phyloP scores from a whole-genome alignment of 1,140 invertebrate genomes.

The Aplysia californica region DNA sequence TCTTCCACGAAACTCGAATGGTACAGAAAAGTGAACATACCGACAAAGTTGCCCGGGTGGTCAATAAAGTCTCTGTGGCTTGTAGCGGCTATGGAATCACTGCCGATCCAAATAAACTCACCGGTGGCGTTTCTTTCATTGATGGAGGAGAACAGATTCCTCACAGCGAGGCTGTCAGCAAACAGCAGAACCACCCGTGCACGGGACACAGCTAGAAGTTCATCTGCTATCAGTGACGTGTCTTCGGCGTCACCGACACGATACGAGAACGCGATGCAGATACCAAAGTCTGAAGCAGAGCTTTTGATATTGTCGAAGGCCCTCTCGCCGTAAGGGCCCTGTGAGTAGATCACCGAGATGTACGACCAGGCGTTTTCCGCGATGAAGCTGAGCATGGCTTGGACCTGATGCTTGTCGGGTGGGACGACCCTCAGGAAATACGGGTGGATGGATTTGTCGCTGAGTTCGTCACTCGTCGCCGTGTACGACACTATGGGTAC shows the following conservation, averaged over 20 bases:
- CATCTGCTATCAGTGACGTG: background rate
- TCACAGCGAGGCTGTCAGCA: background rate
- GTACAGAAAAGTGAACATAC: background rate
- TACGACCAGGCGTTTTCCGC: conserved; percentile 76
- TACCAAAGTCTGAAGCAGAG: conserved; percentile 74
- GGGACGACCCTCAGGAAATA: conserved; percentile 46
- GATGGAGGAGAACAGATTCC: background rate
- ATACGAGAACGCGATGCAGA: conserved; percentile 75
- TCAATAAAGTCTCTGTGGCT: background rate
- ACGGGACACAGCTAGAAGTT: background rate
- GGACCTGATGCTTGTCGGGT: conserved; percentile 70
- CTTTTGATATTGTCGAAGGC: conserved; percentile 76
- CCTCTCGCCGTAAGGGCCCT: conserved; percentile 77
- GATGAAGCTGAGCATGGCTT: conserved; percentile 77
- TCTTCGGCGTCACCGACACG: background rate
- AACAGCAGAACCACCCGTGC: background rate
- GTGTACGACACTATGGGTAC: conserved; percentile 72
- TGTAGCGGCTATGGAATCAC: background rate
- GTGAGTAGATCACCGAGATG: conserved; percentile 76
- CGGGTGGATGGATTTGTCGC: conserved; percentile 33
- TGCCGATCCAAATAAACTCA: conserved; percentile 7
- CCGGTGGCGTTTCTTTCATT: background rate
- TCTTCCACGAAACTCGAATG: background rate
- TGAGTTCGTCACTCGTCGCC: conserved; percentile 35
- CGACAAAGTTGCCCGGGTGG: background rate